Evolutionary conservation across 2,797 vertebrate species (phyloP).

Genomic region (Emys orbicularis): DNA sequence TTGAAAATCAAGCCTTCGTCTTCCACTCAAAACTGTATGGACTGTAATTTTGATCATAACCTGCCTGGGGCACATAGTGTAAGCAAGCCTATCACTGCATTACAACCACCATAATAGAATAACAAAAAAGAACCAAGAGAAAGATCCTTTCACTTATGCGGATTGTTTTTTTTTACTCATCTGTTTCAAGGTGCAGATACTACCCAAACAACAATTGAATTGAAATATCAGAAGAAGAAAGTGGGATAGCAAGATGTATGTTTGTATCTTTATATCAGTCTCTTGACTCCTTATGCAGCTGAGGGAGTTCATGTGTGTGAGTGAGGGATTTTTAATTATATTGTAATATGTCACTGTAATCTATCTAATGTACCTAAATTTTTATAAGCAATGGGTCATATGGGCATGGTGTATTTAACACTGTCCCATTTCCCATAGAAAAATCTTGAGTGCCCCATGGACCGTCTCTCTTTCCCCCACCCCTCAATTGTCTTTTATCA

Average conservation of each 20-base stretch:
- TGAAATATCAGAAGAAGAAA: conserved; percentile 36
- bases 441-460: background rate
- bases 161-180: background rate
- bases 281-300: background rate
- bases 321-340: conserved; percentile 42
- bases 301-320: conserved; percentile 43
- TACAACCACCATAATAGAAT: background rate
- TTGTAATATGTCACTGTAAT: conserved; percentile 44
- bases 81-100: background rate
- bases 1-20: background rate
- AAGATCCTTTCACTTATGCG: background rate
- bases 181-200: conserved; percentile 15
- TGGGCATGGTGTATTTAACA: background rate
- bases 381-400: background rate
- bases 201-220: conserved; percentile 36
- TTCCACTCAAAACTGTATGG: background rate
- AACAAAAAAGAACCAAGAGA: background rate
- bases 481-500: background rate
- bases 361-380: background rate
- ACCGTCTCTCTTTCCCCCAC: background rate
- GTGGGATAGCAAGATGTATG: background rate
- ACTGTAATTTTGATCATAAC: background rate
- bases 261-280: background rate
- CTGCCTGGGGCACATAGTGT: accelerated
- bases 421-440: background rate